phyloP scores from a whole-genome alignment of 1,140 invertebrate genomes.

The Heterodera carotae region DNA sequence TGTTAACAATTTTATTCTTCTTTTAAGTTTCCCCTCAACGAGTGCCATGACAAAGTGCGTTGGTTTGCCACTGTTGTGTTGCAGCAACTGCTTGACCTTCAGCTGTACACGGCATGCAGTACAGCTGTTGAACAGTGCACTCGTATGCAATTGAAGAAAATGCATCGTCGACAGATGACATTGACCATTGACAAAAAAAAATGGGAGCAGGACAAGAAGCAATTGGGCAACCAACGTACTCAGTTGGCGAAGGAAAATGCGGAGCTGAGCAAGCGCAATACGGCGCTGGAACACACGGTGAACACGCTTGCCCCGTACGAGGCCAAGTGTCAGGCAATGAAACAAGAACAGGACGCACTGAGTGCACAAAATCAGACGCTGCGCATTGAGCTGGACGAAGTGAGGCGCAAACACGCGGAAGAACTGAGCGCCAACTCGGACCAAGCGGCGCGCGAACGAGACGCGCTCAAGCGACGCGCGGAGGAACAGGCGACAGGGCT shows the following conservation, averaged over 20 bases:
- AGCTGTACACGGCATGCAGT: neutral
- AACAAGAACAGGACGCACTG: neutral
- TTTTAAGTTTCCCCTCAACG: neutral
- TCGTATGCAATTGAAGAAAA: neutral
- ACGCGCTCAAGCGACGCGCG: neutral
- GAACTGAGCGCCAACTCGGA: neutral
- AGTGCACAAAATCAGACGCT: neutral
- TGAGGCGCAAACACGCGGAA: neutral
- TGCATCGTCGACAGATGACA: neutral
- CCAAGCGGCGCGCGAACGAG: neutral
- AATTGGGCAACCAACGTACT: neutral
- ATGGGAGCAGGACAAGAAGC: conserved; percentile 11
- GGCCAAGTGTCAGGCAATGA: neutral
- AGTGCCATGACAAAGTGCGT: neutral
- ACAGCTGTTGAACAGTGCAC: conserved; percentile 10
- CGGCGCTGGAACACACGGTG: neutral
- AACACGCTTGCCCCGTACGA: neutral
- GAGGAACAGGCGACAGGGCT: neutral
- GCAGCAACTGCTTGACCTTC: conserved; percentile 13
- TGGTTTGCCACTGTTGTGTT: neutral
- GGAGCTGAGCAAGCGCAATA: neutral
- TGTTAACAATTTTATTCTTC: neutral
- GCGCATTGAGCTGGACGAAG: neutral
- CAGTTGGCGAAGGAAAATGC: conserved; percentile 1
- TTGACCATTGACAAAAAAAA: neutral